These are phyloP conservation scores for Gallinago nigripennis DNA, from an alignment of 2,797 vertebrate species.

Conservation along the genomic window DNA sequence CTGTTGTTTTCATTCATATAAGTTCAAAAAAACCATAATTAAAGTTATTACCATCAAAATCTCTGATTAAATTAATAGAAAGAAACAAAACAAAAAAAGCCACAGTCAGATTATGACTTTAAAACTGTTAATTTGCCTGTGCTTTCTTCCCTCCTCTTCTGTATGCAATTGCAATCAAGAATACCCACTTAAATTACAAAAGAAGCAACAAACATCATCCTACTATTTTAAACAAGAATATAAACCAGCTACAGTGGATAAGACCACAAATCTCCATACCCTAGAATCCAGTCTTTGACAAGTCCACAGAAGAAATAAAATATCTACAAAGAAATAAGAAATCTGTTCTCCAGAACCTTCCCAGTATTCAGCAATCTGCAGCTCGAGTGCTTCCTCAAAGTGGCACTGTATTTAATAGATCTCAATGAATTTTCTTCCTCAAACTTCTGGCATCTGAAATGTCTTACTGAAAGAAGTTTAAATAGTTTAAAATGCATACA, in stretches of 20 bases:
- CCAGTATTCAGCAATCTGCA: not conserved
- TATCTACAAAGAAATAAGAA: not conserved
- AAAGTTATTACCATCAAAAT: not conserved
- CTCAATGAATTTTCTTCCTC: not conserved
- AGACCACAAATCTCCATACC: not conserved
- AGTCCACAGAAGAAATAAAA: not conserved
- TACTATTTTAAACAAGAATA: not conserved
- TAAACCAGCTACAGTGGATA: not conserved
- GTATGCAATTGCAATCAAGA: not conserved
- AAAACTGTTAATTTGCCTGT: not conserved
- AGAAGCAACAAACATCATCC: not conserved
- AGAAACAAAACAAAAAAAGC: not conserved
- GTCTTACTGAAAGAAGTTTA: not conserved
- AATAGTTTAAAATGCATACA: not conserved
- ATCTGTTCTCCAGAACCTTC: not conserved
- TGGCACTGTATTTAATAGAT: not conserved
- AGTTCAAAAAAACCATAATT: not conserved
- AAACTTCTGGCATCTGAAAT: not conserved
- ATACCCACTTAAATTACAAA: not conserved
- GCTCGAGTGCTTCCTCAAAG: not conserved
- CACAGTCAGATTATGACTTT: not conserved
- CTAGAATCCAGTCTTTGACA: not conserved
- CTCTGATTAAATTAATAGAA: not conserved
- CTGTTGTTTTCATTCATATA: not conserved
- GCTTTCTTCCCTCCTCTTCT: not conserved